Evolutionary conservation across 2,797 vertebrate genomes (phyloP).

Genomic region (Oryzias sinensis): DNA sequence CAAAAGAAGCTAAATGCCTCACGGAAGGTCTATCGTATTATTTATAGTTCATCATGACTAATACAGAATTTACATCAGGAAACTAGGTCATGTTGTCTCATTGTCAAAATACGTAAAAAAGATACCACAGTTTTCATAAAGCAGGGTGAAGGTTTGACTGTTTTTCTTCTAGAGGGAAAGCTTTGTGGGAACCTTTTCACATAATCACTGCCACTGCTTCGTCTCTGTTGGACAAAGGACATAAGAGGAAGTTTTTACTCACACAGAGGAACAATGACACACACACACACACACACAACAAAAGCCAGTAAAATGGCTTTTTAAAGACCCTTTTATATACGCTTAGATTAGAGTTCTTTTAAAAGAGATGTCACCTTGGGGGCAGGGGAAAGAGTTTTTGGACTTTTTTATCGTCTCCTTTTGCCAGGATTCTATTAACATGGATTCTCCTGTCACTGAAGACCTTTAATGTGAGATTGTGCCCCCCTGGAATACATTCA

Average conservation of each 20-base stretch:
- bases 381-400: conserved; percentile 64
- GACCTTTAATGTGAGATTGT: conserved; percentile 32
- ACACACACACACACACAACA: conserved; percentile 19
- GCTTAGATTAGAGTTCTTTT: conserved; percentile 64
- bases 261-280: conserved; percentile 20
- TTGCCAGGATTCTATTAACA: conserved; percentile 33
- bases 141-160: conserved; percentile 29
- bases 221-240: conserved; percentile 39
- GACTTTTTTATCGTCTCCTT: conserved; percentile 60
- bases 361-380: conserved; percentile 70
- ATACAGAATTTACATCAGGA: conserved; percentile 11
- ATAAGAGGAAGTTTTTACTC: conserved; percentile 12
- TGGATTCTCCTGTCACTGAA: conserved; percentile 6
- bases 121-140: conserved; percentile 23
- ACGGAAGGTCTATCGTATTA: conserved; percentile 4
- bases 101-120: conserved; percentile 21
- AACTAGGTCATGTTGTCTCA: conserved; percentile 25
- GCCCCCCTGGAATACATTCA: conserved; percentile 11
- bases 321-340: conserved; percentile 63
- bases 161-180: conserved; percentile 13
- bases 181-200: conserved; percentile 47
- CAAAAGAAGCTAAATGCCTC: conserved; percentile 23
- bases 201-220: conserved; percentile 40
- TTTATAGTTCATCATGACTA: conserved; percentile 11
- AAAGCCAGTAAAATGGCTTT: conserved; percentile 58